Percentiles rank a stretch among this genome's conserved stretches.
phyloP scores from a whole-genome alignment of 2,888 invertebrate species.

The Coelopa pilipes region DNA sequence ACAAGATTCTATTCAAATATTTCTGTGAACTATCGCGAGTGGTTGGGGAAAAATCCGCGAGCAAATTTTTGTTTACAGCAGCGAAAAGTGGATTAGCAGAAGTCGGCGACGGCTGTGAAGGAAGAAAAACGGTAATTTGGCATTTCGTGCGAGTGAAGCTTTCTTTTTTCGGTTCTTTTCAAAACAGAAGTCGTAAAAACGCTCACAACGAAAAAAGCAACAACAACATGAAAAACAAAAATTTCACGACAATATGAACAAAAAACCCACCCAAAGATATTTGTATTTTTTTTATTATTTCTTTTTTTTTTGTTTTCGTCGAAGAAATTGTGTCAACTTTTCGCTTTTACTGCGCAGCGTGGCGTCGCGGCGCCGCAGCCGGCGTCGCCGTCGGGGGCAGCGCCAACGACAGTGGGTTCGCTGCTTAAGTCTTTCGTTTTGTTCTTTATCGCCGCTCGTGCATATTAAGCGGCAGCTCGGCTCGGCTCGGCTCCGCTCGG shows the following conservation, averaged over 20 bases:
- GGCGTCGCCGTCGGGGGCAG: neutral
- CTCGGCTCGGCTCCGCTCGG: no score
- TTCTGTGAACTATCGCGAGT: neutral
- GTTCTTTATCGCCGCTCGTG: neutral
- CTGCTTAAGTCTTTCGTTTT: slow-evolving; percentile 12
- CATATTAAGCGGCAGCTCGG: slow-evolving; percentile 5
- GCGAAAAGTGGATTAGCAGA: no score
- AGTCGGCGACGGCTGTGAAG: no score
- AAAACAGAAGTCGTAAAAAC: no score
- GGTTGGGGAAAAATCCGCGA: no score
- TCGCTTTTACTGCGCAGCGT: slow-evolving; percentile 23
- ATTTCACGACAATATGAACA: neutral
- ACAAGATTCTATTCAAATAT: neutral
- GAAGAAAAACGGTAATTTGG: no score
- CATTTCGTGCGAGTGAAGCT: neutral
- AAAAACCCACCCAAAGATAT: no score
- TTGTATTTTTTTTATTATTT: neutral
- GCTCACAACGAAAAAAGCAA: slow-evolving; percentile 34
- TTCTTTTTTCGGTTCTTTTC: neutral
- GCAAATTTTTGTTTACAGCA: no score
- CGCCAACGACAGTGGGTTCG: slow-evolving; percentile 23
- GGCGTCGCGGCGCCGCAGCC: neutral
- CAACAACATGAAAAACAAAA: slow-evolving; percentile 1
- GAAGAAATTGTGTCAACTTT: slow-evolving; percentile 58
- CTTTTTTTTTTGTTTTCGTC: slow-evolving; percentile 1